These are phyloP conservation scores for Athripsodes cinereus DNA, from an alignment of 2,888 invertebrate species.

Conservation along the genomic window DNA sequence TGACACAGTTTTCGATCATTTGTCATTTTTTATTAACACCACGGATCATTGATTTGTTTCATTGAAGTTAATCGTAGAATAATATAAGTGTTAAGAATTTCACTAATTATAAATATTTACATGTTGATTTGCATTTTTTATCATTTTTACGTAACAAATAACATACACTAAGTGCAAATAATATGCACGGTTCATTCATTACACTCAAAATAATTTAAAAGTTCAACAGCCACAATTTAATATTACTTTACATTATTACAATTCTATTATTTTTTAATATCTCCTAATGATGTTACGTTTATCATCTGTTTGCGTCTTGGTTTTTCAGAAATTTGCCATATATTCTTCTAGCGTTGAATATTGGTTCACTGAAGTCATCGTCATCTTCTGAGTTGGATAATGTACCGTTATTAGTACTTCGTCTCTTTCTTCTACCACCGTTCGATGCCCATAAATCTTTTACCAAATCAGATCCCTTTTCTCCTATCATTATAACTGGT, in stretches of 20 bases:
- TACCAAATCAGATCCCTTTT: slow-evolving; percentile 78
- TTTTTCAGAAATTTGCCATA: slow-evolving; percentile 18
- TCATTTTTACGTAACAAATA: too few relatives aligned
- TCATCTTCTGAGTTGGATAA: not conserved
- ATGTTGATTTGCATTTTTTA: too few relatives aligned
- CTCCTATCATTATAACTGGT: slow-evolving; percentile 81
- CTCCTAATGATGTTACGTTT: not conserved
- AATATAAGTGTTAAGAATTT: too few relatives aligned
- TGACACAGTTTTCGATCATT: too few relatives aligned
- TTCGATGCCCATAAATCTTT: slow-evolving; percentile 61
- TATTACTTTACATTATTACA: not conserved
- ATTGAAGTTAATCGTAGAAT: too few relatives aligned
- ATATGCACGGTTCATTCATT: not conserved
- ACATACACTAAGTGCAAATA: too few relatives aligned
- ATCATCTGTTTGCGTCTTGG: slow-evolving; percentile 8
- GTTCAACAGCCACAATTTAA: not conserved
- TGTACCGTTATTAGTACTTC: slow-evolving; percentile 29
- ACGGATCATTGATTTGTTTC: too few relatives aligned
- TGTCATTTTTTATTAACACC: too few relatives aligned
- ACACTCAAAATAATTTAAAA: not conserved
- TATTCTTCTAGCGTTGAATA: slow-evolving; percentile 19
- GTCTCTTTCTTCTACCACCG: slow-evolving; percentile 32
- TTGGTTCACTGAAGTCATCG: slow-evolving; percentile 16
- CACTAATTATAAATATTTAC: too few relatives aligned
- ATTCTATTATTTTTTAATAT: not conserved